Conservation (phyloP, 2,797 vertebrate species). For the Orientallactaga sibirica region DNA sequence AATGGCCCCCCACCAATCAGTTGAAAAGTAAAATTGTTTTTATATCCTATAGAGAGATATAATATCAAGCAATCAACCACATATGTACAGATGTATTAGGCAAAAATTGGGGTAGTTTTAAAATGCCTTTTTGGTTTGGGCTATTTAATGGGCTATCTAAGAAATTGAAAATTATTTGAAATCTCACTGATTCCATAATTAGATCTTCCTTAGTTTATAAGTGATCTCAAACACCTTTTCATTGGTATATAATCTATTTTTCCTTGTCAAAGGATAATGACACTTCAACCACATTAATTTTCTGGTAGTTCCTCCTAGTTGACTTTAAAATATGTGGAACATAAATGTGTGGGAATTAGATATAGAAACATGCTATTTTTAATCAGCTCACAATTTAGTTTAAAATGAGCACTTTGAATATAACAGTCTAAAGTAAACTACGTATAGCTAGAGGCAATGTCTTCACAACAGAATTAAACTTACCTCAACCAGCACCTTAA, state of each 20-base stretch:
- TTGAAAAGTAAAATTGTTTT: conserved; percentile 65
- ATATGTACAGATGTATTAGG: not conserved
- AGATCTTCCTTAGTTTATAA: not conserved
- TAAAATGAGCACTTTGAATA: not conserved
- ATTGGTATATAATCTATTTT: not conserved
- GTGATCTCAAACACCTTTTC: conserved; percentile 36
- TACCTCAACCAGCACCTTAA: conserved; percentile 95
- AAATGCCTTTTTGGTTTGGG: conserved; percentile 38
- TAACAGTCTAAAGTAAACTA: not conserved
- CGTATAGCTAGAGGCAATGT: conserved; percentile 35
- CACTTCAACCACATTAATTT: not conserved
- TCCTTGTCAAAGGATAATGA: not conserved
- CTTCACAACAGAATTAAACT: conserved; percentile 70
- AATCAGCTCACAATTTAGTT: conserved; percentile 63
- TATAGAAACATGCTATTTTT: conserved; percentile 46
- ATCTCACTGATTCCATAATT: not conserved
- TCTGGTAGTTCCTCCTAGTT: not conserved
- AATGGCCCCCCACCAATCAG: conserved; percentile 15
- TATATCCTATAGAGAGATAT: not conserved
- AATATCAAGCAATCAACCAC: not conserved
- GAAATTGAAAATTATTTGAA: conserved; percentile 54
- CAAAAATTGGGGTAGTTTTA: conserved; percentile 18
- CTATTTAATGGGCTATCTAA: conserved; percentile 40
- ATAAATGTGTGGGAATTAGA: conserved; percentile 8
- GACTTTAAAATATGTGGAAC: conserved; percentile 23